Conservation (phyloP, 2,797 vertebrate genomes). For the Halcyon smyrnensis region DNA sequence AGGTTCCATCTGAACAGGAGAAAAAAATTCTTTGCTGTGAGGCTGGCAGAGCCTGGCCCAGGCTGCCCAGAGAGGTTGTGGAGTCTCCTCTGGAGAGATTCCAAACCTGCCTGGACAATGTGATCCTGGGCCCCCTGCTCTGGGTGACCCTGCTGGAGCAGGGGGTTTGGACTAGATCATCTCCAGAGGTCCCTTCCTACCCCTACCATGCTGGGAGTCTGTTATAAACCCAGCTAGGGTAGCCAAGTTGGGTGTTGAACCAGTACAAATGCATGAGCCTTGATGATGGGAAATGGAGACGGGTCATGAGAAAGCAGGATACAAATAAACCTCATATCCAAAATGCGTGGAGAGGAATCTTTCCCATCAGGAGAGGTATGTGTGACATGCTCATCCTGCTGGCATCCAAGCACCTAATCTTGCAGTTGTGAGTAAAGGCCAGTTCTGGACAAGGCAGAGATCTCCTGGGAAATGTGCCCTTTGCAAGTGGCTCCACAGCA, state of each 20-base stretch:
- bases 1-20: neutral
- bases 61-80: neutral
- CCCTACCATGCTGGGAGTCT: neutral
- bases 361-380: neutral
- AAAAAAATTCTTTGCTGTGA: neutral
- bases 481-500: neutral
- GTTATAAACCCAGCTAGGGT: neutral
- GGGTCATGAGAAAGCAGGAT: neutral
- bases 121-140: neutral
- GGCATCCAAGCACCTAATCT: constrained; percentile 35
- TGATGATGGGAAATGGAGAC: neutral
- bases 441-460: neutral
- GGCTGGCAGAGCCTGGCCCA: neutral
- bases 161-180: neutral
- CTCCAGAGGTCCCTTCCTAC: neutral
- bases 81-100: neutral
- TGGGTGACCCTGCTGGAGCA: neutral
- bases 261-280: neutral
- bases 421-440: constrained; percentile 11
- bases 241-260: neutral
- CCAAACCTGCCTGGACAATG: neutral
- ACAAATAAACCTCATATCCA: neutral
- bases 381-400: neutral
- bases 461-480: neutral
- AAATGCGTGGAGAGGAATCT: neutral